These are phyloP conservation scores for Fopius arisanus DNA, from an alignment of 1,140 invertebrate genomes.

Conservation along the genomic window DNA sequence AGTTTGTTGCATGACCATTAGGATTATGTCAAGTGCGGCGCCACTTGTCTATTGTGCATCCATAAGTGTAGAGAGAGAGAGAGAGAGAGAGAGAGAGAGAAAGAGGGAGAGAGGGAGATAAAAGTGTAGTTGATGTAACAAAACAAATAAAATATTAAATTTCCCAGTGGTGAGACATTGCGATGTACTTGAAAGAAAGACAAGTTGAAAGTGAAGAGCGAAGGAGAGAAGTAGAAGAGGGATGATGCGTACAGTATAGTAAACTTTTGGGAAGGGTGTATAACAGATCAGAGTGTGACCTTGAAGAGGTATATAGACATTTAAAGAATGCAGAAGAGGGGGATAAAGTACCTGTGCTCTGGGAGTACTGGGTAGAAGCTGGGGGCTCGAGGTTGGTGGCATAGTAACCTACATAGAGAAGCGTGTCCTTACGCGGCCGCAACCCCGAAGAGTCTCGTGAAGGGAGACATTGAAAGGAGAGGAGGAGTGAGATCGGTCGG, in stretches of 20 bases:
- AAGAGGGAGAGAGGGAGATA: too few species aligned
- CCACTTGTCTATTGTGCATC: constrained; percentile 47
- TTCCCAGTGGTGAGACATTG: constrained; percentile 6
- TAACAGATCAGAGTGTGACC: constrained; percentile 39
- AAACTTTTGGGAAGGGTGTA: constrained; percentile 27
- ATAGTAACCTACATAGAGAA: constrained; percentile 53
- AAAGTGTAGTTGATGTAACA: too few species aligned
- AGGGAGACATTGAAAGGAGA: constrained; percentile 14
- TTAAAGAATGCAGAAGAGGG: constrained; percentile 26
- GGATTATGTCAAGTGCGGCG: constrained; percentile 42
- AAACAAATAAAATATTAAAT: too few species aligned
- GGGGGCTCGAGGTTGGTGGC: constrained; percentile 38
- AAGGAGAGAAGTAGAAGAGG: neutral
- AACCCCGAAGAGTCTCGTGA: constrained; percentile 22
- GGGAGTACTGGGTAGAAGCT: neutral
- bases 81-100: too few species aligned
- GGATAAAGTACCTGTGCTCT: constrained; percentile 31
- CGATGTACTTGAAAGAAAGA: too few species aligned
- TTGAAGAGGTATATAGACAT: constrained; percentile 40
- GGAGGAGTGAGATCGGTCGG: constrained; percentile 36
- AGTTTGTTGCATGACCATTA: constrained; percentile 41
- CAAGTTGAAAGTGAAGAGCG: neutral
- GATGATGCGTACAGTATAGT: neutral
- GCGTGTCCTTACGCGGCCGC: constrained; percentile 27
- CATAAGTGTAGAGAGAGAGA: too few species aligned